Evolutionary conservation across 2,888 invertebrate species (phyloP).

Genomic region (Pardosa pseudoannulata): DNA sequence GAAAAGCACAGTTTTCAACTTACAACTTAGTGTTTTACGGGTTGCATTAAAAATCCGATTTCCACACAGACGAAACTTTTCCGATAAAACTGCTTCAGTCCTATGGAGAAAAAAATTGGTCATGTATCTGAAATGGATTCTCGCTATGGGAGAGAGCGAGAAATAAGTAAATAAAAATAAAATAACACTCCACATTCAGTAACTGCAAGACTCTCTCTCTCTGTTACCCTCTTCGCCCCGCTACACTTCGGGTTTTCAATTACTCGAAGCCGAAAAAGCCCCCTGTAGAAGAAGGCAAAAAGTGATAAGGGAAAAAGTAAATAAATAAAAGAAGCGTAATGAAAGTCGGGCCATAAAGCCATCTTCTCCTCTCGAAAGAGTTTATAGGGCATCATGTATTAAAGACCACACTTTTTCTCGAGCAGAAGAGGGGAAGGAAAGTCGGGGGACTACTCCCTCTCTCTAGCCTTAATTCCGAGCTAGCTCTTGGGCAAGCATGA

Average conservation of each 20-base stretch:
- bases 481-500: conserved; percentile 21
- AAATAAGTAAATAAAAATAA: neutral
- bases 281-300: neutral
- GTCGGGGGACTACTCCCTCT: conserved; percentile 1
- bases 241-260: conserved; percentile 24
- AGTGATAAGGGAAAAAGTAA: conserved; percentile 18
- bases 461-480: conserved; percentile 20
- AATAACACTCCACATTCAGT: conserved; percentile 10
- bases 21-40: neutral
- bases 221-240: neutral
- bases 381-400: conserved; percentile 33
- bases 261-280: neutral
- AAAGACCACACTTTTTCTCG: conserved; percentile 28
- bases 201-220: neutral
- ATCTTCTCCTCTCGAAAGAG: conserved; percentile 17
- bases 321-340: conserved; percentile 23
- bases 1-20: neutral
- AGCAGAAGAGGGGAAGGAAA: neutral
- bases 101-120: neutral
- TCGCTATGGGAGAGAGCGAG: neutral
- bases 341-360: conserved; percentile 26
- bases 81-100: neutral
- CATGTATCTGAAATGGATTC: conserved; percentile 17
- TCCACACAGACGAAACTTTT: neutral
- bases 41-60: conserved; percentile 9